Evolutionary conservation across 2,113 vertebrate species (phyloP).

Genomic region (Cyrtonyx montezumae): DNA sequence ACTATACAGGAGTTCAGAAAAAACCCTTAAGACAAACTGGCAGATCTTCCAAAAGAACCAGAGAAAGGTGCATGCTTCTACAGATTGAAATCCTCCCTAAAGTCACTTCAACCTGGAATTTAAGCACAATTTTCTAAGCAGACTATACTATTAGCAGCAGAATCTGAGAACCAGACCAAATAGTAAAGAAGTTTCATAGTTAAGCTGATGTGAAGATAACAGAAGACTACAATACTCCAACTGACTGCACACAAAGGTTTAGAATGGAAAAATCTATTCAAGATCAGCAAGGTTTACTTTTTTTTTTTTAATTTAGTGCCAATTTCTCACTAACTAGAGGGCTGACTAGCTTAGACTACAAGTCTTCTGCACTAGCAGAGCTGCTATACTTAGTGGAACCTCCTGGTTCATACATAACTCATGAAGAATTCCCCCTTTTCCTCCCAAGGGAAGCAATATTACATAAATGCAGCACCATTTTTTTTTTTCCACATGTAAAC

Average conservation of each 20-base stretch:
- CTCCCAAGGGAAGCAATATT: slow-evolving; percentile 53
- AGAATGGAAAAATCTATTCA: not conserved
- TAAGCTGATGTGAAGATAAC: not conserved
- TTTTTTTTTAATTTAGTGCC: not conserved
- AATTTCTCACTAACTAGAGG: slow-evolving; percentile 43
- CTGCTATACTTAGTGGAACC: slow-evolving; percentile 46
- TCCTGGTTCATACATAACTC: slow-evolving; percentile 58
- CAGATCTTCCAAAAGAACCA: not conserved
- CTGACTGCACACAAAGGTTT: not conserved
- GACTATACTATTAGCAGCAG: not conserved
- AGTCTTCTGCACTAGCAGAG: not conserved
- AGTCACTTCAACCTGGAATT: not conserved
- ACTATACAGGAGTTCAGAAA: not conserved
- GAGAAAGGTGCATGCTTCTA: not conserved
- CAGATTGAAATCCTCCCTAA: not conserved
- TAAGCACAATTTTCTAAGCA: not conserved
- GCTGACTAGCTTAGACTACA: slow-evolving; percentile 17
- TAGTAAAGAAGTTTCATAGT: not conserved
- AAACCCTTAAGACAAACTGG: accelerated
- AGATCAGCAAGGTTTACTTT: not conserved
- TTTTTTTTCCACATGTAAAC: not conserved
- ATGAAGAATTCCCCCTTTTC: slow-evolving; percentile 56
- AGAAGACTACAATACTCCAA: not conserved
- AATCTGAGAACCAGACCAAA: not conserved
- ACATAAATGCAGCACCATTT: slow-evolving; percentile 21